These are phyloP conservation scores for Stenolophus ochropezus DNA, from an alignment of 2,888 invertebrate species.

Conservation along the genomic window DNA sequence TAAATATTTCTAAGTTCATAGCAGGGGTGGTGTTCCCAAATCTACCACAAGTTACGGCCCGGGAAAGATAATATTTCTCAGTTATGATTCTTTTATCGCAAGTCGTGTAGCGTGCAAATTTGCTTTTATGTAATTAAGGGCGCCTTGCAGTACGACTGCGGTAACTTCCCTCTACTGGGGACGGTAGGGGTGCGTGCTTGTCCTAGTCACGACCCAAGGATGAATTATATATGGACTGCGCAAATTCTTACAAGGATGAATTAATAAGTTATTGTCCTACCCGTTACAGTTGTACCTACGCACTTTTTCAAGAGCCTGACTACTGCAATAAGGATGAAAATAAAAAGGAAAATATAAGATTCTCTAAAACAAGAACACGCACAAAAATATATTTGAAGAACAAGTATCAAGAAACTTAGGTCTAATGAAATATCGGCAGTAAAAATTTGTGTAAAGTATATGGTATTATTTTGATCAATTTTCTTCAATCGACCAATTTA, in stretches of 20 bases:
- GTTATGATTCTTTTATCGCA: conserved; percentile 51
- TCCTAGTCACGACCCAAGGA: conserved; percentile 27
- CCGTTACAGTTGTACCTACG: too few species aligned
- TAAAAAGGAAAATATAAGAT: too few species aligned
- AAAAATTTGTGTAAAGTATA: too few species aligned
- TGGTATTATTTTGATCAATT: too few species aligned
- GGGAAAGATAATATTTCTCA: conserved; percentile 42
- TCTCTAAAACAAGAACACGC: too few species aligned
- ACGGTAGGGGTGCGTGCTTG: not conserved
- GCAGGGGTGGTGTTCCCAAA: not conserved
- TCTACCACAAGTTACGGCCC: not conserved
- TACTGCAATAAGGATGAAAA: too few species aligned
- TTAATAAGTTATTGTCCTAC: conserved; percentile 20
- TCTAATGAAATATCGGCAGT: too few species aligned
- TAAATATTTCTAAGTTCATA: not conserved
- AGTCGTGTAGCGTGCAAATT: conserved; percentile 49
- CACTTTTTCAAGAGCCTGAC: too few species aligned
- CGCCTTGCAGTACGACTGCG: conserved; percentile 24
- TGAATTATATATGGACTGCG: conserved; percentile 45
- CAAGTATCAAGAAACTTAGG: too few species aligned
- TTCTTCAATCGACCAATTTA: too few species aligned
- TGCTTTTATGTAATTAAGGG: conserved; percentile 52
- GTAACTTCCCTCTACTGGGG: conserved; percentile 1
- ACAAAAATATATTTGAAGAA: too few species aligned
- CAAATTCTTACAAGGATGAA: conserved; percentile 3